These are phyloP conservation scores for Pangasius mekongensis DNA, from an alignment of 2,797 vertebrate genomes.

Conservation along the genomic window DNA sequence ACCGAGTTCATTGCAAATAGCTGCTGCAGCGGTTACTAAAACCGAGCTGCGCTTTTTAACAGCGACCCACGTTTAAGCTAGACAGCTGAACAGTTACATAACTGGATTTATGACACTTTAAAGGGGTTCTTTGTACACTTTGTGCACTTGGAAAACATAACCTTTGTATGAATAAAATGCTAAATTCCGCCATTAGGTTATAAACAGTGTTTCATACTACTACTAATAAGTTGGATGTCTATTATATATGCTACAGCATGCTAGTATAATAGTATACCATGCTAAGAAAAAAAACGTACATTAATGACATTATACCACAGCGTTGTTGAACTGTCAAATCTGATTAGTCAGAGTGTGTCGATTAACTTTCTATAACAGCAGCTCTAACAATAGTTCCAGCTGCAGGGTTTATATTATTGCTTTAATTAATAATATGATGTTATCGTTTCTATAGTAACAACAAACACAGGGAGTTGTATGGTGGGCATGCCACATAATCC, in stretches of 20 bases:
- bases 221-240: neutral
- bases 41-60: conserved; percentile 18
- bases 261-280: neutral
- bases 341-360: neutral
- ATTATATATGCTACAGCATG: neutral
- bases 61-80: neutral
- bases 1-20: neutral
- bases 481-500: neutral
- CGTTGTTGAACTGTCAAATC: neutral
- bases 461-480: neutral
- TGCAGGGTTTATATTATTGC: neutral
- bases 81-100: conserved; percentile 13
- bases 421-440: neutral
- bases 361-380: neutral
- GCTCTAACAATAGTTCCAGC: neutral
- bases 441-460: neutral
- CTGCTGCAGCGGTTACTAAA: conserved; percentile 28
- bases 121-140: neutral
- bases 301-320: neutral
- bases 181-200: neutral
- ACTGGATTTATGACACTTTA: conserved; percentile 7
- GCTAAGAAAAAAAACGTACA: neutral
- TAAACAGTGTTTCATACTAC: neutral
- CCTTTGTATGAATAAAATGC: neutral
- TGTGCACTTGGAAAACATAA: neutral